A percentile compares a stretch with the other conserved stretches of the same genome.
Evolutionary conservation across 2,113 vertebrate species (phyloP).

Genomic region (Centropus unirufus): DNA sequence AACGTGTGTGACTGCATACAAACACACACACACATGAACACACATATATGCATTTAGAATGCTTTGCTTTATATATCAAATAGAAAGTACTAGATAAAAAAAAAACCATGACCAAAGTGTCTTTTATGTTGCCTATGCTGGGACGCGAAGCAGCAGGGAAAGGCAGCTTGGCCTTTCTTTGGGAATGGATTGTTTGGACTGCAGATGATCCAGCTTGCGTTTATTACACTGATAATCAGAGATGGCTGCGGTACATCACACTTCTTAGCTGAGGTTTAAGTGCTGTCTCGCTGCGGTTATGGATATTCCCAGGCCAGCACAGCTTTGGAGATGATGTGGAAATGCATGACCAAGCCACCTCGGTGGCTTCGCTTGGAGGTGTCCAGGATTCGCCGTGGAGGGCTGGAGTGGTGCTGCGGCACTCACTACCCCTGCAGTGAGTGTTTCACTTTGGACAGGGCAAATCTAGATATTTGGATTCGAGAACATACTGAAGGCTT

Average conservation of each 20-base stretch:
- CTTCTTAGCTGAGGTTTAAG: background rate
- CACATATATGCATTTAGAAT: background rate
- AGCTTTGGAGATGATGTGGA: fast-evolving
- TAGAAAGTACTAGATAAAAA: background rate
- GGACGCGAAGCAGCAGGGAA: background rate
- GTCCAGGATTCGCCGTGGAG: fast-evolving
- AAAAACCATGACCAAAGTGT: background rate
- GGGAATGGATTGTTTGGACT: background rate
- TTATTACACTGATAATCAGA: background rate
- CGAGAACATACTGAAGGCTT: background rate
- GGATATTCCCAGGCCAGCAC: background rate
- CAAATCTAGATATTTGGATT: background rate
- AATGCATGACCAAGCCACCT: background rate
- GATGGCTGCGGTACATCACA: background rate
- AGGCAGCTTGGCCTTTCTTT: background rate
- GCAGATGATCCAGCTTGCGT: background rate
- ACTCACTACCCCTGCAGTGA: background rate
- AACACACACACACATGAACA: background rate
- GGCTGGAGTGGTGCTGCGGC: background rate
- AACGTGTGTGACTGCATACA: background rate
- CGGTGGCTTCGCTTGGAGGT: background rate
- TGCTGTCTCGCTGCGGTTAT: background rate
- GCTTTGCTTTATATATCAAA: background rate
- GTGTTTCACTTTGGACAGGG: fast-evolving
- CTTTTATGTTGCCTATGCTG: background rate